Conservation (phyloP, 64 coral and sea anemone genomes). For the Porites australiensis region DNA sequence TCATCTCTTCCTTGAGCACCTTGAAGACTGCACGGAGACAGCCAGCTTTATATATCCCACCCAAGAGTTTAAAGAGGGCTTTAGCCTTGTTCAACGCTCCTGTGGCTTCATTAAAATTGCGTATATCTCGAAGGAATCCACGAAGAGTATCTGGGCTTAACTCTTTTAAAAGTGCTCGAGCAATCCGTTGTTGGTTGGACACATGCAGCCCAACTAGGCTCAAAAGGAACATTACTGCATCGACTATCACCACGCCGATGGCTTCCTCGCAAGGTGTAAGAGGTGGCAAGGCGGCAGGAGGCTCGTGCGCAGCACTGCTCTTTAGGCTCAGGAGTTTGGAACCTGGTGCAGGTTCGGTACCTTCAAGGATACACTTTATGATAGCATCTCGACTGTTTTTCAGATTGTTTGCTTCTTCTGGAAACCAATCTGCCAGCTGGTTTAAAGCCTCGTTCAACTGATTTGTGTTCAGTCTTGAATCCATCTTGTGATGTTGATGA, state of each 20-base stretch:
- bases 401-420: slow-evolving; percentile 25
- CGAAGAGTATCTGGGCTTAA: slow-evolving; percentile 18
- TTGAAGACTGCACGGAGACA: slow-evolving; percentile 19
- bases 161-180: slow-evolving; percentile 1
- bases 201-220: slow-evolving; percentile 16
- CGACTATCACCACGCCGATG: background rate
- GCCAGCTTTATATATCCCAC: slow-evolving; percentile 23
- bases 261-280: slow-evolving; percentile 26
- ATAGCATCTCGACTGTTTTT: slow-evolving; percentile 29
- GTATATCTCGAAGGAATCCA: slow-evolving; percentile 22
- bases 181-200: slow-evolving; percentile 34
- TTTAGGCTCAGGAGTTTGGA: slow-evolving; percentile 1
- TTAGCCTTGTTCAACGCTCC: slow-evolving; percentile 20
- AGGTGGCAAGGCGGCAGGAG: background rate
- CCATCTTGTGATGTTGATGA: no score
- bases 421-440: slow-evolving; percentile 33
- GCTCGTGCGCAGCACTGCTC: background rate
- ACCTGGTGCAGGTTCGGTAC: slow-evolving; percentile 23
- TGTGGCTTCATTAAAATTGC: background rate
- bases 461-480: background rate
- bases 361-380: slow-evolving; percentile 3
- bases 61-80: slow-evolving; percentile 22
- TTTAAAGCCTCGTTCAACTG: slow-evolving; percentile 8
- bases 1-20: slow-evolving; percentile 39
- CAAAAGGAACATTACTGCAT: slow-evolving; percentile 10